Evolutionary conservation across 2,113 vertebrate genomes (phyloP), one percentile per base, ranked within the genome.

Genomic region (Poeciliopsis retropinna): DNA sequence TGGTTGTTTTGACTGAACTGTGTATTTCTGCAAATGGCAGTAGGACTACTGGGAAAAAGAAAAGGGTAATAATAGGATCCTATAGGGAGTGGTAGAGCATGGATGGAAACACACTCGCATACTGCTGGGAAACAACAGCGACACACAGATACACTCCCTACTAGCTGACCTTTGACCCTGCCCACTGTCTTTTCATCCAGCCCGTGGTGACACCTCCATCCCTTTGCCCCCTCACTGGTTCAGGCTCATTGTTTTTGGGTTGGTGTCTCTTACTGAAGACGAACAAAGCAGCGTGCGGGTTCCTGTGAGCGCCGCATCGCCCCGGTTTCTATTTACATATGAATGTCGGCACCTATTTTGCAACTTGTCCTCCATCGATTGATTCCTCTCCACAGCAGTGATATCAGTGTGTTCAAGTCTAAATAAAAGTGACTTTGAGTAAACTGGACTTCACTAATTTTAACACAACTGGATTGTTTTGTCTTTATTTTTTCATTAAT

Each of bases 221-320:
- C 60, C 64, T 39, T 87, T 15, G 27, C 27, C 19, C 69, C 64
- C 69, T 19, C 51, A 27, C 34, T 37, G 14, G 15, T 60, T 2
- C 27, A 27, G 60, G 27, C 89, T 93, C 94, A 94, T 96, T 96
- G 96, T 97, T 96, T 97, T 93, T 39, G 95, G 94, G 95, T 96
- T 96, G 96, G 87, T 94, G 94, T 83, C 95, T 95, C 92, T 93
- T 92, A 96, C 93, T 93, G 92, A 91, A 94, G 91, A 84, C 8
- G 62, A 94, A 96, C 95, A 98, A 97, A 96, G 92, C 86, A 80
- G 88, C 87, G 92, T 94, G 93, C 91, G 91, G 94, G 89, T 90
- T 93, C 85, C 67, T 30, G 41, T 39, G 91, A 90, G 87, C 81
- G 88, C 91, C 85, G 81, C 51, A 82, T 92, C 88, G 84, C 89